phyloP scores from a whole-genome alignment of 64 coral and sea anemone genomes.

The Acropora yongei region DNA sequence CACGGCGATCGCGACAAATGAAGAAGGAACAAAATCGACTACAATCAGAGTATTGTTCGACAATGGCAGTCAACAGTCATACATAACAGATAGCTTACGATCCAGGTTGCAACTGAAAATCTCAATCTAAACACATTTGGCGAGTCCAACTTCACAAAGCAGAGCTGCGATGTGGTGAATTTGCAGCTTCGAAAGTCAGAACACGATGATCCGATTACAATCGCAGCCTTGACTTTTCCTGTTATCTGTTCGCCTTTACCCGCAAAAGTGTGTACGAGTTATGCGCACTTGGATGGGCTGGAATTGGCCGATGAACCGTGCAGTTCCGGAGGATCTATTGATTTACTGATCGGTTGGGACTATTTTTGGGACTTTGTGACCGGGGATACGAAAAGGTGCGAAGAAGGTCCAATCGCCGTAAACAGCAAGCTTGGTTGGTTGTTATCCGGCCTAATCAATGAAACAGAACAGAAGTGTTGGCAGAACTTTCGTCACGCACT shows the following conservation, averaged over 20 bases:
- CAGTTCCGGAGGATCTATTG: constrained; percentile 7
- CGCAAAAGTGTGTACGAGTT: background rate
- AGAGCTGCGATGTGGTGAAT: constrained; percentile 24
- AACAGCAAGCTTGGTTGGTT: constrained; percentile 48
- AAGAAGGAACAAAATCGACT: too few species aligned
- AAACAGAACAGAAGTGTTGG: background rate
- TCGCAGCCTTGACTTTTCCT: constrained; percentile 30
- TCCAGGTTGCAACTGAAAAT: constrained; percentile 11
- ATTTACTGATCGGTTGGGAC: constrained; percentile 24
- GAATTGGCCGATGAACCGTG: constrained; percentile 32
- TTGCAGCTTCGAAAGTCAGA: background rate
- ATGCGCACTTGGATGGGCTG: constrained; percentile 34
- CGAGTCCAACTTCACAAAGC: constrained; percentile 25
- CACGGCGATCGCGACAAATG: too few species aligned
- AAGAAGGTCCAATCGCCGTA: constrained; percentile 20
- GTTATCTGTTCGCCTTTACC: constrained; percentile 49
- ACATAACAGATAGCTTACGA: background rate
- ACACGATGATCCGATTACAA: background rate
- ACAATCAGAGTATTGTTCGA: too few species aligned
- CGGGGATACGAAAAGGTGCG: background rate
- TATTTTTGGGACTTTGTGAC: constrained; percentile 21
- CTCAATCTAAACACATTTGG: constrained; percentile 4
- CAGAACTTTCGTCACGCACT: background rate
- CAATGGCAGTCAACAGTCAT: too few species aligned
- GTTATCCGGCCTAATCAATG: constrained; percentile 7